Evolutionary conservation across 2,888 invertebrate genomes (phyloP).

Genomic region (Selenia dentaria): DNA sequence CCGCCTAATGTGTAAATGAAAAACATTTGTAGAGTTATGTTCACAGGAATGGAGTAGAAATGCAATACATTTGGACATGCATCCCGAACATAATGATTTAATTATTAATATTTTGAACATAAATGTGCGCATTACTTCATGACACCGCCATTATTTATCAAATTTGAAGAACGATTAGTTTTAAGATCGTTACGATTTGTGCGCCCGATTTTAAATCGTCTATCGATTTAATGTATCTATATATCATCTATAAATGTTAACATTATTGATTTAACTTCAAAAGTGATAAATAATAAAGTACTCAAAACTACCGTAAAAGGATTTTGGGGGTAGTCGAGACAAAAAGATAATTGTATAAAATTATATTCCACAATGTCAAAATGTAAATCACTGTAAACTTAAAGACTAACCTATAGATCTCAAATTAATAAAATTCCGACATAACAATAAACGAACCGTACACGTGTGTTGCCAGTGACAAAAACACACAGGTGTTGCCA

Average conservation of each 20-base stretch:
- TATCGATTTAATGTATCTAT: neutral
- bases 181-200: neutral
- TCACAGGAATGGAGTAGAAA: constrained; percentile 14
- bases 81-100: neutral
- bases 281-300: constrained; percentile 1
- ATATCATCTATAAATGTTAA: no score
- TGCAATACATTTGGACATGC: constrained; percentile 6
- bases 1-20: no score
- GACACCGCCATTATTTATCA: neutral
- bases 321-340: constrained; percentile 38
- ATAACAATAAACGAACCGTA: constrained; percentile 1
- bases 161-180: neutral
- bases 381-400: constrained; percentile 54
- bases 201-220: neutral
- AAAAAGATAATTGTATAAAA: constrained; percentile 38
- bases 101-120: constrained; percentile 2
- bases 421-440: constrained; percentile 11
- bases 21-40: neutral
- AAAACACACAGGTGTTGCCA: constrained; percentile 11
- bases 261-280: neutral
- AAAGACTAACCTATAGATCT: constrained; percentile 34
- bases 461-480: constrained; percentile 11
- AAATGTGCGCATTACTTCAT: constrained; percentile 9
- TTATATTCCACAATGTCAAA: constrained; percentile 59
- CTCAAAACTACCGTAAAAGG: neutral